These are phyloP conservation scores for Laterallus jamaicensis DNA, from an alignment of 2,113 vertebrate genomes.

Conservation along the genomic window DNA sequence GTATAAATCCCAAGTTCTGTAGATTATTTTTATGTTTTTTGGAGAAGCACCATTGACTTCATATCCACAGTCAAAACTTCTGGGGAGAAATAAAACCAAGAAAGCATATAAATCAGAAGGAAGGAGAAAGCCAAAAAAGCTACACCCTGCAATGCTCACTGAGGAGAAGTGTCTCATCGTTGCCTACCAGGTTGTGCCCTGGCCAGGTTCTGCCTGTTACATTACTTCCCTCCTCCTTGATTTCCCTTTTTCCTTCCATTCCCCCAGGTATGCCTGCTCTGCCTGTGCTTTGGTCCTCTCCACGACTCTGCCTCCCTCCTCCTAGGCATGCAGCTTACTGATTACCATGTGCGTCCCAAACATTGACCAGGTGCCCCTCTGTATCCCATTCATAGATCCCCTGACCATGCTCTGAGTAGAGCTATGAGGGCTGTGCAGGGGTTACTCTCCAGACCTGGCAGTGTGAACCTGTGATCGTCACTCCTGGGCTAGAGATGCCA, in stretches of 20 bases:
- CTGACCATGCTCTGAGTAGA: not conserved
- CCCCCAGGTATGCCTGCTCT: not conserved
- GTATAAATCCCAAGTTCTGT: not conserved
- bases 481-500: not conserved
- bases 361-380: not conserved
- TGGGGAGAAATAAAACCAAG: not conserved
- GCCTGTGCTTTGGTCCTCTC: not conserved
- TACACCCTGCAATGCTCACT: not conserved
- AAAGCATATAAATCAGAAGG: not conserved
- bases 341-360: not conserved
- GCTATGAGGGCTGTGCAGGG: accelerated
- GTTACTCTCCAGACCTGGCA: not conserved
- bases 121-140: not conserved
- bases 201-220: not conserved
- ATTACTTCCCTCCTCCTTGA: not conserved
- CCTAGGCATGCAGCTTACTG: not conserved
- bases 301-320: not conserved
- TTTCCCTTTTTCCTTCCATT: not conserved
- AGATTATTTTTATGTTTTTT: not conserved
- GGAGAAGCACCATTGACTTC: not conserved
- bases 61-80: not conserved
- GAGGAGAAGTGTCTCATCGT: not conserved
- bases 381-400: not conserved
- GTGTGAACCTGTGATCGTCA: accelerated
- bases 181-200: not conserved